Percentiles rank a stretch among this genome's conserved stretches.
These are phyloP conservation scores for Parazoanthus darwini DNA, from an alignment of 92 coral and sea anemone genomes.

Conservation along the genomic window DNA sequence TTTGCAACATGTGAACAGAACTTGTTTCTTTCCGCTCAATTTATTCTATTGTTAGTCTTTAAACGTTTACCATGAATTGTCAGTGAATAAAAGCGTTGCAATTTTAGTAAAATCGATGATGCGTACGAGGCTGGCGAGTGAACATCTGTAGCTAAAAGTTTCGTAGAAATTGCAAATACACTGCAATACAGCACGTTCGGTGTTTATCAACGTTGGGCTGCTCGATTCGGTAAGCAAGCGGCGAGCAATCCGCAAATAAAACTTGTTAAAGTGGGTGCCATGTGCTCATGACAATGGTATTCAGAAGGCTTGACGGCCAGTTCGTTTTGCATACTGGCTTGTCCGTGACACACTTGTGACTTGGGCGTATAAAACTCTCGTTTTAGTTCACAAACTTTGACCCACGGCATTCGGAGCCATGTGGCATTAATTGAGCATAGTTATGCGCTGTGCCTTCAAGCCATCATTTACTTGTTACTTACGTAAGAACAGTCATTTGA, in stretches of 20 bases:
- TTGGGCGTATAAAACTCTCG: conserved; percentile 12
- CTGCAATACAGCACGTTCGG: not conserved
- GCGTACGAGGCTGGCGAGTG: conserved; percentile 17
- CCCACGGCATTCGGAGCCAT: conserved; percentile 36
- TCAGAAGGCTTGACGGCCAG: not conserved
- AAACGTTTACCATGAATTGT: conserved; percentile 8
- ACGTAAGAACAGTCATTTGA: not conserved
- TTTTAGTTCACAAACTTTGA: conserved; percentile 20
- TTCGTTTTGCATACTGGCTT: conserved; percentile 34
- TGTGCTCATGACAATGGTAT: conserved; percentile 32
- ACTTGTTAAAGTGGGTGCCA: conserved; percentile 35
- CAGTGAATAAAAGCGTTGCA: not conserved
- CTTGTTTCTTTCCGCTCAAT: conserved; percentile 32
- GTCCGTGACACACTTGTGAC: conserved; percentile 22
- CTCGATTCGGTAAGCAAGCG: conserved; percentile 20
- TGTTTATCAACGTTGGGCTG: not conserved
- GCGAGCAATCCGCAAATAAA: conserved; percentile 7
- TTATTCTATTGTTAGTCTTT: conserved; percentile 10
- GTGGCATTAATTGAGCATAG: conserved; percentile 42
- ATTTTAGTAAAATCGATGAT: conserved; percentile 28
- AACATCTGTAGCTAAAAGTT: conserved; percentile 38
- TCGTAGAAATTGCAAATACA: conserved; percentile 16
- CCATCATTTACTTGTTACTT: not conserved
- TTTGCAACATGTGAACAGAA: not conserved
- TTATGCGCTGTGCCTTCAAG: conserved; percentile 11